These are phyloP conservation scores for Zygogramma bicolorata DNA, from an alignment of 2,888 invertebrate species.

Conservation along the genomic window DNA sequence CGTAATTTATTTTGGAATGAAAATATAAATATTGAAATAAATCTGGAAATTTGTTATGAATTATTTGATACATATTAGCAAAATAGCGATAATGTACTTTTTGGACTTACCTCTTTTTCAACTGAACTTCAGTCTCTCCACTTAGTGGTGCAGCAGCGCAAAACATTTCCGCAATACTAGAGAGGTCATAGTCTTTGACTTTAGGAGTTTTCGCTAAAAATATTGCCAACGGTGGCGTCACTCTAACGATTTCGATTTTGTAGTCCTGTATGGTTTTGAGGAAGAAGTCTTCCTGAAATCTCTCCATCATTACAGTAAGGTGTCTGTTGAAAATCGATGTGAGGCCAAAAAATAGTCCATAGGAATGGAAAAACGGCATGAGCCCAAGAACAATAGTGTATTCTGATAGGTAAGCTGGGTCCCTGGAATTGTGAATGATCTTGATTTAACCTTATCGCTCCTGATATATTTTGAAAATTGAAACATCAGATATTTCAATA, in stretches of 20 bases:
- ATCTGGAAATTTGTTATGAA: too few relatives aligned
- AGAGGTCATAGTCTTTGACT: slow-evolving; percentile 81
- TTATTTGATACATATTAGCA: too few relatives aligned
- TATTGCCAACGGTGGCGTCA: slow-evolving; percentile 86
- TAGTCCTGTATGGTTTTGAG: slow-evolving; percentile 77
- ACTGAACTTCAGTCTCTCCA: slow-evolving; percentile 73
- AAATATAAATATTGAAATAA: too few relatives aligned
- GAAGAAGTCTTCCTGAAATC: slow-evolving; percentile 69
- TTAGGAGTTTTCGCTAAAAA: slow-evolving; percentile 85
- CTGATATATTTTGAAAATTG: too few relatives aligned
- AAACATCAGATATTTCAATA: too few relatives aligned
- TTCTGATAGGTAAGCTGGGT: slow-evolving; percentile 39
- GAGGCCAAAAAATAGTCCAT: slow-evolving; percentile 51
- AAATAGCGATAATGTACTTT: not conserved
- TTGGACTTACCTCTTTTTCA: slow-evolving; percentile 63
- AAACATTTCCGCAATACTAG: slow-evolving; percentile 75
- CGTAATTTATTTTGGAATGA: too few relatives aligned
- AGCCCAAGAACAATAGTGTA: slow-evolving; percentile 44
- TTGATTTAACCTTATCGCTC: too few relatives aligned
- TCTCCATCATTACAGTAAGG: slow-evolving; percentile 50
- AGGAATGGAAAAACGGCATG: slow-evolving; percentile 56
- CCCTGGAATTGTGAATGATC: slow-evolving; percentile 36
- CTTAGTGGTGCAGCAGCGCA: slow-evolving; percentile 87
- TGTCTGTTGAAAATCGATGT: slow-evolving; percentile 44
- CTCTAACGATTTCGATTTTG: slow-evolving; percentile 74